These are phyloP conservation scores for Geotrupes spiniger DNA, from an alignment of 2,888 invertebrate species.

Conservation along the genomic window DNA sequence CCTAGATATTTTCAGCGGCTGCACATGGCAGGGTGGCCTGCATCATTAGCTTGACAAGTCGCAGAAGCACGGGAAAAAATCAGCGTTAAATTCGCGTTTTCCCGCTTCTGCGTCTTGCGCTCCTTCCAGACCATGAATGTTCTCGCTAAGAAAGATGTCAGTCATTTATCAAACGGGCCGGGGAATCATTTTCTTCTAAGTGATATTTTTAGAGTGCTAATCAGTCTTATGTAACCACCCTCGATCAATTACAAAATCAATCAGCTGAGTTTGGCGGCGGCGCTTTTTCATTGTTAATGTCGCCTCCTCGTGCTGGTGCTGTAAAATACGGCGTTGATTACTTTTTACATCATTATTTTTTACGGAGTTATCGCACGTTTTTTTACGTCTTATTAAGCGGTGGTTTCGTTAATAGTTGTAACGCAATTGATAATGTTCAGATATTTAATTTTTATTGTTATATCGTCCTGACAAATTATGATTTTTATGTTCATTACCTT, in stretches of 20 bases:
- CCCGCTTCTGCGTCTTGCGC: constrained; percentile 31
- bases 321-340: constrained; percentile 29
- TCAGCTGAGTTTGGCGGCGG: constrained; percentile 37
- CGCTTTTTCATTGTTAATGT: constrained; percentile 38
- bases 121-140: constrained; percentile 31
- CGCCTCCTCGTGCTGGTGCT: constrained; percentile 15
- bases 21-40: constrained; percentile 41
- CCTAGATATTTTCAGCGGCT: constrained; percentile 36
- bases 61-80: constrained; percentile 37
- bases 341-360: constrained; percentile 27
- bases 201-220: constrained; percentile 48
- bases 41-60: constrained; percentile 45
- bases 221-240: constrained; percentile 47
- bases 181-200: constrained; percentile 42
- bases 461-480: too few relatives aligned
- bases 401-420: too few relatives aligned
- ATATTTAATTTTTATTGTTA: too few relatives aligned
- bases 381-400: not conserved
- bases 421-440: too few relatives aligned
- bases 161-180: constrained; percentile 45
- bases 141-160: constrained; percentile 45
- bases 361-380: constrained; percentile 14
- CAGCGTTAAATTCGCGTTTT: constrained; percentile 38
- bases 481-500: too few relatives aligned
- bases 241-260: constrained; percentile 48